Conservation (phyloP, 2,113 vertebrate genomes). For the Mirounga angustirostris region DNA sequence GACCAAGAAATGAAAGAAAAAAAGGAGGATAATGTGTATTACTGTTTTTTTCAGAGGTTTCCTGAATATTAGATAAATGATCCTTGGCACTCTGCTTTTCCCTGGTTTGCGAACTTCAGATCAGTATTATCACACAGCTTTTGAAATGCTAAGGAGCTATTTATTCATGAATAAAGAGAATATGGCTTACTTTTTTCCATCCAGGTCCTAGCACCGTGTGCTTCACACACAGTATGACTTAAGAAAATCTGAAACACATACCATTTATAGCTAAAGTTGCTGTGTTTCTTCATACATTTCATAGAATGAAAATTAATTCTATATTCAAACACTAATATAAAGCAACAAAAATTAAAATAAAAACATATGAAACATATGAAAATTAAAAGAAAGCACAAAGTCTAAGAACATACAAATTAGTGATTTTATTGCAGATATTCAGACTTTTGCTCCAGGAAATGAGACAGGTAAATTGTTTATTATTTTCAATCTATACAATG, state of each 20-base stretch:
- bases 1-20: neutral
- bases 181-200: neutral
- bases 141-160: neutral
- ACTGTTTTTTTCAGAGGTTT: neutral
- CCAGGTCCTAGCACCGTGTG: neutral
- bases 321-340: neutral
- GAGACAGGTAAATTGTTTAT: neutral
- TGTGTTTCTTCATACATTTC: neutral
- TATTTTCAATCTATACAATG: neutral
- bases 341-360: neutral
- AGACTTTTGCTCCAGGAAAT: neutral
- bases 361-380: neutral
- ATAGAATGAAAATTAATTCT: neutral
- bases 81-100: neutral
- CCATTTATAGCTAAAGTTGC: neutral
- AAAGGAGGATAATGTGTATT: neutral
- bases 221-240: neutral
- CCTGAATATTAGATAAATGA: conserved; percentile 8
- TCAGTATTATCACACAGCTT: neutral
- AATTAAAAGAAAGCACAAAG: neutral
- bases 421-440: neutral
- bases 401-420: neutral
- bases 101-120: neutral
- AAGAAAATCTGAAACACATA: neutral
- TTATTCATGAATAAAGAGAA: neutral